Base-by-base conservation (phyloP, 1,140 invertebrate genomes). In the Drosophila lini region DNA sequence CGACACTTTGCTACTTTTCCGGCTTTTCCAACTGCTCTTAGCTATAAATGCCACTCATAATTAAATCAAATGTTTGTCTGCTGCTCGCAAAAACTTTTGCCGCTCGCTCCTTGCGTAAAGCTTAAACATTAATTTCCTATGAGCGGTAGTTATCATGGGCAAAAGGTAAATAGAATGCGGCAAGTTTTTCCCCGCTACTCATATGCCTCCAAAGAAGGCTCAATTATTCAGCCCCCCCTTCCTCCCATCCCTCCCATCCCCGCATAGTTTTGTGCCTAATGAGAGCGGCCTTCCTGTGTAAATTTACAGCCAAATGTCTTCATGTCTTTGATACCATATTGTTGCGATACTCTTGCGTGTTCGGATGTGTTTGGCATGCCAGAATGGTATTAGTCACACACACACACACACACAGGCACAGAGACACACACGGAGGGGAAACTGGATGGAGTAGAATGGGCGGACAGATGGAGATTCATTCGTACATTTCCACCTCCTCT, bases 11-110 rank as follows among this genome's bases (percentile, higher is more conserved):
- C 50, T 53, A 34, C 22, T 47, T 47, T 47, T 47, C 50, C 50
- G 8, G 28, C 47, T 36, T 52, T 32, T 40, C 32, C 32, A 36
- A 71, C 40, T 61, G 65, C 84, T 88, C 75, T 81, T 74, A 63
- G 84, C 77, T 76, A 91, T 91, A 91, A 90, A 90, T 91, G 90
- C 90, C 90, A 91, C 90, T 91, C 90, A 91, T 91, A 91, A 91
- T 91, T 91, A 91, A 91, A 91, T 91, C 90, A 91, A 91, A 90
- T 90, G 86, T 91, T 89, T 91, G 90, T 81, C 90, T 85, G 83
- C 74, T 57, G 44, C 32, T 65, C 42, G 62, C 40, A 78, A 83
- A 74, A 88, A 88, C 64, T 78, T 81, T 80, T 61, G 38, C 56
- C 31, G 62, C 56, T 60, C 63, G 76, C 67, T 67, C 42, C 78